Percentiles rank a stretch among this genome's conserved stretches.
Evolutionary conservation across 2,888 invertebrate species (phyloP).

Genomic region (Ephialtes manifestator): DNA sequence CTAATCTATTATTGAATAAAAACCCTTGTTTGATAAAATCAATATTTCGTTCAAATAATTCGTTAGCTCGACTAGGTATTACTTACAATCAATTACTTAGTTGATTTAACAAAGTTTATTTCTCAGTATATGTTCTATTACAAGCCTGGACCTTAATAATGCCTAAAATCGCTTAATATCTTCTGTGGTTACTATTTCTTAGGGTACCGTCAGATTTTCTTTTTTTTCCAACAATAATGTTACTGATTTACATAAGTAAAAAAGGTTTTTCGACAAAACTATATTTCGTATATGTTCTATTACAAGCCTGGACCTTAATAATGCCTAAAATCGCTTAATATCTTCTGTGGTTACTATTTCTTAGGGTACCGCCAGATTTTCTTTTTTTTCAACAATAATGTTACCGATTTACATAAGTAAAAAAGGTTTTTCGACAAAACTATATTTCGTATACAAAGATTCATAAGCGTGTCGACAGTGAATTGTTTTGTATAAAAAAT

Average conservation of each 20-base stretch:
- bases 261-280: background rate
- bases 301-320: background rate
- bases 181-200: background rate
- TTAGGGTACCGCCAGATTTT: background rate
- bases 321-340: background rate
- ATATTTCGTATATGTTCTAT: slow-evolving; percentile 37
- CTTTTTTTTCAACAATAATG: background rate
- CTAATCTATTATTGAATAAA: too few relatives aligned
- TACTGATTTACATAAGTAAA: background rate
- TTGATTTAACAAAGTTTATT: too few relatives aligned
- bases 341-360: background rate
- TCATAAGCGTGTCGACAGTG: slow-evolving; percentile 31
- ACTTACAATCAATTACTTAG: too few relatives aligned
- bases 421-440: background rate
- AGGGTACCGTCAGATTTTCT: background rate
- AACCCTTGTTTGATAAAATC: too few relatives aligned
- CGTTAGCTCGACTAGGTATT: too few relatives aligned
- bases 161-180: background rate
- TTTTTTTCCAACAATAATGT: background rate
- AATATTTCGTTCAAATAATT: too few relatives aligned
- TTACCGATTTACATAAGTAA: background rate
- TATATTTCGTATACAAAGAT: slow-evolving; percentile 38
- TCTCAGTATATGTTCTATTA: too few relatives aligned
- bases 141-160: background rate
- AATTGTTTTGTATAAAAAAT: slow-evolving; percentile 7